Evolutionary conservation across 37 sponge, comb jelly and placozoan genomes (phyloP).

Genomic region (Oscarella lobularis): DNA sequence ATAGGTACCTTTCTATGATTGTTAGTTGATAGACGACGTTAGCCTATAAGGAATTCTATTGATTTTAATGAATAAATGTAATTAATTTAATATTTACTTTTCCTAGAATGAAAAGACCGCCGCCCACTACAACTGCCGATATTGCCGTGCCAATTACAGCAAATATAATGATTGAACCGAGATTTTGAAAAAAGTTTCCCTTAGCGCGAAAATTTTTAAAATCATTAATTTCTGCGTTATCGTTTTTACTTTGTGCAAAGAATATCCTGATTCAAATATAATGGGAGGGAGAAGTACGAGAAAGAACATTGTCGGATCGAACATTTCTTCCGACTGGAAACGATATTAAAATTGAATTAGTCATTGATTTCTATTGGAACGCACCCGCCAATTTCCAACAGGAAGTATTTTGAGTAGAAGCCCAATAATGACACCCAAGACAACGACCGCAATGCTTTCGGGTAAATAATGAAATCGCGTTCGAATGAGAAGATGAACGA

Average conservation of each 20-base stretch:
- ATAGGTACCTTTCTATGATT: slow-evolving; percentile 30
- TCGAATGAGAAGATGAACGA: slow-evolving; percentile 70
- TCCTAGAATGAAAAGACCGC: slow-evolving; percentile 56
- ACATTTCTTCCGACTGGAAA: slow-evolving; percentile 3
- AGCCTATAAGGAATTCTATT: slow-evolving; percentile 16
- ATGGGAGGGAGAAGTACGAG: slow-evolving; percentile 91
- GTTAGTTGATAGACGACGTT: slow-evolving; percentile 8
- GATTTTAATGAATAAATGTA: slow-evolving; percentile 5
- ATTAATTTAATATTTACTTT: slow-evolving; percentile 21
- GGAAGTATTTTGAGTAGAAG: not conserved
- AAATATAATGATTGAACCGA: slow-evolving; percentile 87
- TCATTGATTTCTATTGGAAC: not conserved
- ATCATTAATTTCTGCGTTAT: not conserved
- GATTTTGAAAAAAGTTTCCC: slow-evolving; percentile 95
- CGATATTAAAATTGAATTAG: not conserved
- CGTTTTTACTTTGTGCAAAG: slow-evolving; percentile 80
- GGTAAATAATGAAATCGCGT: slow-evolving; percentile 76
- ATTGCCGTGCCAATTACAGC: slow-evolving; percentile 89
- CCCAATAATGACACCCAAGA: slow-evolving; percentile 19
- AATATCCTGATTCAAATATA: slow-evolving; percentile 95
- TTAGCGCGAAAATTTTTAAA: slow-evolving; percentile 2
- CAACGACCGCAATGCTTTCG: slow-evolving; percentile 83
- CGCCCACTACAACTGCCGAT: slow-evolving; percentile 80
- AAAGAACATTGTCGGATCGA: slow-evolving; percentile 72
- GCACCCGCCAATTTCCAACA: not conserved